Evolutionary conservation across 2,797 vertebrate genomes (phyloP).

Genomic region (Girardinus metallicus): DNA sequence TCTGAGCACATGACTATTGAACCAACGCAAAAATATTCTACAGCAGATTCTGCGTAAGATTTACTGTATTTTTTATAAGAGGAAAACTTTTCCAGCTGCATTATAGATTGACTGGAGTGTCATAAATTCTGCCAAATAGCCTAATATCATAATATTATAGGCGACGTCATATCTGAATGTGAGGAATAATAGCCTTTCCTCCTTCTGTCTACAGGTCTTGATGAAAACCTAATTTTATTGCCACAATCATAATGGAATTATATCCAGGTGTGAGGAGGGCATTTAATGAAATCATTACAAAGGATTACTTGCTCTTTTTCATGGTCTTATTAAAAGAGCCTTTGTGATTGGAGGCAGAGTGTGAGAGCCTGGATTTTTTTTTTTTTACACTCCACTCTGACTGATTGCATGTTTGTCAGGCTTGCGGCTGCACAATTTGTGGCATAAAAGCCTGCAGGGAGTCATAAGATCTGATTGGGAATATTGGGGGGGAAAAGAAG

Average conservation of each 20-base stretch:
- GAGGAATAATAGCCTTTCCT: conserved; percentile 80
- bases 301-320: conserved; percentile 80
- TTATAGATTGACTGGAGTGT: conserved; percentile 48
- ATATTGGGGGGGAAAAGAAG: conserved; percentile 60
- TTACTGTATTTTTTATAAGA: conserved; percentile 27
- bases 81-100: conserved; percentile 32
- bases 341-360: conserved; percentile 62
- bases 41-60: not conserved
- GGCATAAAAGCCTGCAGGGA: conserved; percentile 80
- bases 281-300: conserved; percentile 84
- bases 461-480: conserved; percentile 81
- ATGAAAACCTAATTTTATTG: conserved; percentile 85
- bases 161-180: conserved; percentile 68
- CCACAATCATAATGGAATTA: conserved; percentile 85
- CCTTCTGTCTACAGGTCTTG: conserved; percentile 75
- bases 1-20: conserved; percentile 12
- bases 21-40: conserved; percentile 1
- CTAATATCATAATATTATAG: conserved; percentile 67
- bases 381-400: conserved; percentile 53
- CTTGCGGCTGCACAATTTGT: conserved; percentile 75
- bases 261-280: conserved; percentile 83
- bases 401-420: conserved; percentile 79
- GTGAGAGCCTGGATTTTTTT: conserved; percentile 35
- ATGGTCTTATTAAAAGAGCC: conserved; percentile 72
- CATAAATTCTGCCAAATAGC: conserved; percentile 73